Evolutionary conservation across 2,888 invertebrate species (phyloP).

Genomic region (Stenotaenia linearis): DNA sequence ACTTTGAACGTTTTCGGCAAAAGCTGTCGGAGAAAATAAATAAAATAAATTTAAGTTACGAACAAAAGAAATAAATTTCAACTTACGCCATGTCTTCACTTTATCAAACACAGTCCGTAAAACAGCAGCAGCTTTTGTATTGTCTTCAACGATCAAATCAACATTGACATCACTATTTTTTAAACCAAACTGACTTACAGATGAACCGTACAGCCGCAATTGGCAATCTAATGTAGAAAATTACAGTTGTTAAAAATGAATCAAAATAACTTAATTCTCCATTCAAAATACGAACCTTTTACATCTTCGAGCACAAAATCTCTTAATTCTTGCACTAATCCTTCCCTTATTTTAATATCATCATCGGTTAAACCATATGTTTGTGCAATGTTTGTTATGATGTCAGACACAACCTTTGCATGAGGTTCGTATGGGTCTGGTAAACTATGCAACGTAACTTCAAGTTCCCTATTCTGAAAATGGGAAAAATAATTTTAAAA

Average conservation of each 20-base stretch:
- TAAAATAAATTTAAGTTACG: not conserved
- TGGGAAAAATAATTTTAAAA: not conserved
- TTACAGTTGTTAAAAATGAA: not conserved
- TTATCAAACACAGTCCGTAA: constrained; percentile 38
- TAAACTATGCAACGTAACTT: constrained; percentile 42
- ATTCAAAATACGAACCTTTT: not conserved
- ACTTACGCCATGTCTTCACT: constrained; percentile 28
- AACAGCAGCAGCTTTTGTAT: constrained; percentile 38
- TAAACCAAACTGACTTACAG: constrained; percentile 47
- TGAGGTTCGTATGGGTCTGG: constrained; percentile 44
- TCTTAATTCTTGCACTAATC: constrained; percentile 41
- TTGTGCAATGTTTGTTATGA: constrained; percentile 41
- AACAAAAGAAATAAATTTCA: not conserved
- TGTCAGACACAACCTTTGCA: constrained; percentile 41
- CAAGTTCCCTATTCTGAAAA: constrained; percentile 41
- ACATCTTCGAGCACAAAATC: constrained; percentile 35
- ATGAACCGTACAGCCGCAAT: constrained; percentile 49
- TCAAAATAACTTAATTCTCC: not conserved
- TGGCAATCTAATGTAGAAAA: constrained; percentile 37
- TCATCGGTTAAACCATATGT: constrained; percentile 42
- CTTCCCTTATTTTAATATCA: constrained; percentile 41
- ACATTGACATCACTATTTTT: constrained; percentile 49
- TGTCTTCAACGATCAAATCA: constrained; percentile 42
- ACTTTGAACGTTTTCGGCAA: constrained; percentile 42
- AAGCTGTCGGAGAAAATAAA: not conserved